These are phyloP conservation scores for Tigriopus californicus DNA, from an alignment of 2,888 invertebrate genomes.

Conservation along the genomic window DNA sequence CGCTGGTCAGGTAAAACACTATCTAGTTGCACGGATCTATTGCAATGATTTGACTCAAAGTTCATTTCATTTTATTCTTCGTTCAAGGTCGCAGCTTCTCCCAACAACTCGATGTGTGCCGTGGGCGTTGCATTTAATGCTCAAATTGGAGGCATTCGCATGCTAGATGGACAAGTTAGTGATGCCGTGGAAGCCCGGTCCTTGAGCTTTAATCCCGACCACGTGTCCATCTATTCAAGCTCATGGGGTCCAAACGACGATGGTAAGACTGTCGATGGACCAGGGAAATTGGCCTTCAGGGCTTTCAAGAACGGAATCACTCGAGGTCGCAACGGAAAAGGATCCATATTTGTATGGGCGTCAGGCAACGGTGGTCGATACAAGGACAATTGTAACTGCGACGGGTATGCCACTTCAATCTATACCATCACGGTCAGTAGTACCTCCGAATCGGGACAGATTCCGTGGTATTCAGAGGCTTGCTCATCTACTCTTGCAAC, in stretches of 20 bases:
- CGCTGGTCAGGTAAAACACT: conserved; percentile 17
- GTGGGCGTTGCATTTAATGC: conserved; percentile 92
- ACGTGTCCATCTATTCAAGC: conserved; percentile 95
- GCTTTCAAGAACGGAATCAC: conserved; percentile 92
- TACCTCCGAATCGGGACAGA: conserved; percentile 53
- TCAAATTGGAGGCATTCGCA: conserved; percentile 87
- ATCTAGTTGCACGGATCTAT: not conserved
- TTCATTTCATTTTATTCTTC: not conserved
- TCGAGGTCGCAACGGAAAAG: conserved; percentile 66
- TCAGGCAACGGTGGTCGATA: conserved; percentile 94
- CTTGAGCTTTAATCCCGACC: conserved; percentile 78
- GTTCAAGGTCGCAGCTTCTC: conserved; percentile 64
- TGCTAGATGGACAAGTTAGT: conserved; percentile 84
- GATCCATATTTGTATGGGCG: conserved; percentile 97
- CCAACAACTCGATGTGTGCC: conserved; percentile 86
- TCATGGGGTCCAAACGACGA: conserved; percentile 49
- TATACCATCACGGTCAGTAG: conserved; percentile 74
- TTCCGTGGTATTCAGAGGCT: conserved; percentile 92
- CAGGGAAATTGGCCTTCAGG: conserved; percentile 77
- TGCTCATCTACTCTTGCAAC: conserved; percentile 95
- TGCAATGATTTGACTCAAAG: too few species aligned
- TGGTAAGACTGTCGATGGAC: conserved; percentile 93
- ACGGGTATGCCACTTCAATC: conserved; percentile 96
- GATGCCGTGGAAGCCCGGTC: conserved; percentile 95
- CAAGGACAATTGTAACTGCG: conserved; percentile 94